Base-by-base conservation (phyloP, 2,113 vertebrate species). In the Prinia subflava region DNA sequence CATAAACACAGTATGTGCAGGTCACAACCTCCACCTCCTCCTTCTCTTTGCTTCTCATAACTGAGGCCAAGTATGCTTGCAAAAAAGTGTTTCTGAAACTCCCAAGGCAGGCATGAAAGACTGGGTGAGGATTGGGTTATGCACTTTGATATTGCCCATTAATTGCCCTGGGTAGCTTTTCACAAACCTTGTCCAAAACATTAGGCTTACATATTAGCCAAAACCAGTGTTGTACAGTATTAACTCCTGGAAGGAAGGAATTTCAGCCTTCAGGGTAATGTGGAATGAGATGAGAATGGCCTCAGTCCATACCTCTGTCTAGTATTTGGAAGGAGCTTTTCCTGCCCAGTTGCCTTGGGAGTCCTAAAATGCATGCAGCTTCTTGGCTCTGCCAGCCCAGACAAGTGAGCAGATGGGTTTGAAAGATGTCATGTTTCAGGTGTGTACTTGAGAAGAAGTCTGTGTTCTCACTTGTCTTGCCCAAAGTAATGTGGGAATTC, bases 21-120 rank as follows among this genome's bases (percentile, higher is more conserved):
- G 94, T 96, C 89, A 84, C 83, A 64, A 53, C 95, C 95, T 95
- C 95, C 96, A 80, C 92, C 88, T 87, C 92, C 92, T 91, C 91
- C 57, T 92, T 37, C 56, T 74, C 44, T 76, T 80, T 57, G 75
- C 81, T 94, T 96, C 94, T 88, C 91, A 76, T 64, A 89, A 82
- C 81, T 24, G 41, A 27, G 13, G 93, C 91, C 95, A 96, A 95
- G 53, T 78, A 60, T 56, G 33, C 69, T 57, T 59, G 74, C 24
- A 89, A 68, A 91, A 89, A 74, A 78, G 19, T 14, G 41, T 71
- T 94, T 73, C 70, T 85, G 74, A 44, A 84, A 52, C 69, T 89
- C 65, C 41, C 53, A 49, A 75, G 42, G 41, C 80, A 64, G 49
- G 49, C 41, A 24, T 37, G 47, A 75, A 78, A 60, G 60, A 39